phyloP scores from a whole-genome alignment of 2,797 vertebrate species.

The Bradypodion ventrale region DNA sequence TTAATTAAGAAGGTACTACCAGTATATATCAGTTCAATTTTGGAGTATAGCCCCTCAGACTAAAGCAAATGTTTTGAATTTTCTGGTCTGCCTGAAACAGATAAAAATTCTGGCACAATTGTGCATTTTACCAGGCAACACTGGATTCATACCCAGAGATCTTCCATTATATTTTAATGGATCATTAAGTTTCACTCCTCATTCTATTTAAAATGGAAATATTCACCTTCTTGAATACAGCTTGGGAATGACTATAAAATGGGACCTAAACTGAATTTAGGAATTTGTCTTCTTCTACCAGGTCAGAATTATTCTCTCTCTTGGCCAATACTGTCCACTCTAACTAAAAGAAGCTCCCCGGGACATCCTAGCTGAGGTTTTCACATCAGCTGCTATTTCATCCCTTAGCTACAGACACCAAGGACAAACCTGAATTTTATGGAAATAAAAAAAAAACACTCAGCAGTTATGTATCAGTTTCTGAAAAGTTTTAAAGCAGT shows the following conservation, averaged over 20 bases:
- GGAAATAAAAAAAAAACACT: too few relatives aligned
- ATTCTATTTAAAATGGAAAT: neutral
- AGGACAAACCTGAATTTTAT: too few relatives aligned
- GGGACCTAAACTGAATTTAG: neutral
- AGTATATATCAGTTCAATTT: constrained; percentile 30
- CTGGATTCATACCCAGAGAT: neutral
- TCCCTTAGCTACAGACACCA: too few relatives aligned
- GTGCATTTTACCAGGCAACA: neutral
- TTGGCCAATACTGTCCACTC: too few relatives aligned
- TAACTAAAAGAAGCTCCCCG: neutral
- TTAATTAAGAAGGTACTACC: constrained; percentile 52
- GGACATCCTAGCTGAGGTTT: neutral
- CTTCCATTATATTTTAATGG: neutral
- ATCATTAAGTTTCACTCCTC: neutral
- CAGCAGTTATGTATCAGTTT: too few relatives aligned
- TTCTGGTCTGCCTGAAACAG: neutral
- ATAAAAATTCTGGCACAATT: neutral
- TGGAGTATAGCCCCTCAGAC: constrained; percentile 30
- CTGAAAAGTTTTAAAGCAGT: too few relatives aligned
- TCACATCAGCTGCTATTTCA: neutral
- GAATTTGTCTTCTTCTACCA: neutral
- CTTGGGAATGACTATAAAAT: neutral
- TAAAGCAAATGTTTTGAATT: neutral
- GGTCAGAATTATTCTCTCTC: neutral
- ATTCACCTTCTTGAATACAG: neutral